Conservation (phyloP, 2,888 invertebrate species). For the Troilus luridus region DNA sequence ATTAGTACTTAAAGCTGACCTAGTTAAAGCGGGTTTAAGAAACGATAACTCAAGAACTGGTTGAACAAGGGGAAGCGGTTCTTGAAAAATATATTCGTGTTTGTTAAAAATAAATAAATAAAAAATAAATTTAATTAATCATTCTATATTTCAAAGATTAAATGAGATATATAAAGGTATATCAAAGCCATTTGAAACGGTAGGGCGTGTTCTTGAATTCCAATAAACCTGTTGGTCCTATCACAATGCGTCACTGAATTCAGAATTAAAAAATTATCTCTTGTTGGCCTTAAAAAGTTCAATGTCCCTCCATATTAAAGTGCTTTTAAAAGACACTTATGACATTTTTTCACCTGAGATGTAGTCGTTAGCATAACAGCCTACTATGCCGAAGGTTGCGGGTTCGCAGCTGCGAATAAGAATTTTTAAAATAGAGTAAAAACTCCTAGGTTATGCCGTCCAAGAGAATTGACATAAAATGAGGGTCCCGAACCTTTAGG, state of each 20-base stretch:
- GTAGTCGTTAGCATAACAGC: no score
- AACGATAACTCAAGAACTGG: background rate
- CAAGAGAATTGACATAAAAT: no score
- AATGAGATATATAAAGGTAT: conserved; percentile 3
- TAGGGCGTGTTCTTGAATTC: conserved; percentile 7
- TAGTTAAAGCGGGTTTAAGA: background rate
- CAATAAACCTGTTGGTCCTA: background rate
- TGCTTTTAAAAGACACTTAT: background rate
- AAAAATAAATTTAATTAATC: background rate
- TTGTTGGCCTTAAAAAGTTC: background rate
- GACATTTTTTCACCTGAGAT: background rate
- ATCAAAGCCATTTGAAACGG: background rate
- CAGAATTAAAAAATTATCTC: background rate
- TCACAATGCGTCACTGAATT: background rate
- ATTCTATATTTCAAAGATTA: background rate
- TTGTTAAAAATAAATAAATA: background rate
- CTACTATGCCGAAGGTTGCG: no score
- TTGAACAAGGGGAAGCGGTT: background rate
- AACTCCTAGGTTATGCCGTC: no score
- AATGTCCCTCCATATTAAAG: background rate
- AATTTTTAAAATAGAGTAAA: no score
- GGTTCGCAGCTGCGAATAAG: no score
- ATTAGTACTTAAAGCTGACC: background rate
- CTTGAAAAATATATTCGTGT: background rate
- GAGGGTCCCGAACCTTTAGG: no score